Base-by-base conservation (phyloP, 2,888 invertebrate genomes). In the Ashinkailepas kermadecensis region DNA sequence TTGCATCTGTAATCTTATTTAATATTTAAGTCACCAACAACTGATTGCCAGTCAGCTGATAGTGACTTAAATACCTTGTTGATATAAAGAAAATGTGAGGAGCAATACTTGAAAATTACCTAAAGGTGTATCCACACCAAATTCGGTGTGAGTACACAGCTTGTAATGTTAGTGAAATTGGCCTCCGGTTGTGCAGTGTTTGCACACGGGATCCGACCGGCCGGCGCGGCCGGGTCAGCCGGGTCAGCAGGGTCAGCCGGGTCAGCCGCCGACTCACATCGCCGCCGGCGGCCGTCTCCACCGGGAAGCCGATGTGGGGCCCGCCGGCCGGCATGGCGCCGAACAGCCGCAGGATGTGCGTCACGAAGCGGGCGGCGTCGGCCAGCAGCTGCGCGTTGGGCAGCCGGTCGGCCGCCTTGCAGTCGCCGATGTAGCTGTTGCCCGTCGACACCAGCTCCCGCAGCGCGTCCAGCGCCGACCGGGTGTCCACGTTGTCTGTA, bases 401-500 rank as follows among this genome's bases (percentile, higher is more conserved):
- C 58, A 86, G 83, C 8, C 81, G 18, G 54, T 54, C 62, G 0
- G 90, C 86, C 13, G 85, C 83, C 8, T 78, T 23, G n/a, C 23
- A 3, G 23, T 91, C 91, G 86, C 93, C 90, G 84, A 97, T 90
- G 88, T 97, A 99, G 85, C 94, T 90, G 89, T 99, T 98, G 83
- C 92, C 91, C n/a, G 92, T 89, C 4, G 92, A 90, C n/a, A 98
- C 93, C 80, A 99, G 88, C 86, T 96, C 95, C 83, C 96, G 91
- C 4, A 99, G 88, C 0, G 90, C 89, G 86, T 98, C 96, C 81
- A 99, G 86, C 0, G 93, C 93, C n/a, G 91, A 90, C 85, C 95
- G 92, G 0, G 99, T 99, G 89, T 99, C 97, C 82, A 99, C 91
- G 87, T 97, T 98, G 88, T 90, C 85, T 82, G 84, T 83, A 9